Evolutionary conservation across 1,140 invertebrate genomes (phyloP).

Genomic region (Cataglyphis hispanica): DNA sequence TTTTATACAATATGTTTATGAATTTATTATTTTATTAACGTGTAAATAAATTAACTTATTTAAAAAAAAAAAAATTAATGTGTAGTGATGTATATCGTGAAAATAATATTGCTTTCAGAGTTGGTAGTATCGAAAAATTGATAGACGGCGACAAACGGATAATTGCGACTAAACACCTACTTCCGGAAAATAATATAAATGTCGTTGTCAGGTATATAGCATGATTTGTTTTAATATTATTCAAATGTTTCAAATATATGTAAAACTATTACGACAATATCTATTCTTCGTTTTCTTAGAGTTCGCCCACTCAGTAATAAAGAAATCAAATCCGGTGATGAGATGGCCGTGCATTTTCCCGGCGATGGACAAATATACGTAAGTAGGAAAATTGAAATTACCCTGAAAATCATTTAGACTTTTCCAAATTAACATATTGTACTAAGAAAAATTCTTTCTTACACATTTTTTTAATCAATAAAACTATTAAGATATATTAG

Average conservation of each 20-base stretch:
- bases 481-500: background rate
- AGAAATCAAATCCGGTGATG: conserved; percentile 89
- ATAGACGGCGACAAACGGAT: conserved; percentile 76
- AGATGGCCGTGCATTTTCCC: conserved; percentile 90
- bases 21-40: conserved; percentile 8
- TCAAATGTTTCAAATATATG: background rate
- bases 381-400: conserved; percentile 78
- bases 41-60: background rate
- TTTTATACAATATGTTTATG: background rate
- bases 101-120: conserved; percentile 64
- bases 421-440: background rate
- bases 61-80: background rate
- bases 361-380: conserved; percentile 92
- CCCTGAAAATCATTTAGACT: background rate
- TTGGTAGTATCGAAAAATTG: conserved; percentile 79
- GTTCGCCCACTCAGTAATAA: conserved; percentile 91
- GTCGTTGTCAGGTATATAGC: conserved; percentile 90
- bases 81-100: background rate
- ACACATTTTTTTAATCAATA: background rate
- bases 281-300: conserved; percentile 82
- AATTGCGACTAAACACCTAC: conserved; percentile 76
- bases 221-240: background rate
- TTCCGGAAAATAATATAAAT: conserved; percentile 92
- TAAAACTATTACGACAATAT: background rate
- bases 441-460: background rate